A percentile compares a stretch with the other conserved stretches of the same genome.
Evolutionary conservation across 2,113 vertebrate species (phyloP).

Genomic region (Alexandromys fortis): DNA sequence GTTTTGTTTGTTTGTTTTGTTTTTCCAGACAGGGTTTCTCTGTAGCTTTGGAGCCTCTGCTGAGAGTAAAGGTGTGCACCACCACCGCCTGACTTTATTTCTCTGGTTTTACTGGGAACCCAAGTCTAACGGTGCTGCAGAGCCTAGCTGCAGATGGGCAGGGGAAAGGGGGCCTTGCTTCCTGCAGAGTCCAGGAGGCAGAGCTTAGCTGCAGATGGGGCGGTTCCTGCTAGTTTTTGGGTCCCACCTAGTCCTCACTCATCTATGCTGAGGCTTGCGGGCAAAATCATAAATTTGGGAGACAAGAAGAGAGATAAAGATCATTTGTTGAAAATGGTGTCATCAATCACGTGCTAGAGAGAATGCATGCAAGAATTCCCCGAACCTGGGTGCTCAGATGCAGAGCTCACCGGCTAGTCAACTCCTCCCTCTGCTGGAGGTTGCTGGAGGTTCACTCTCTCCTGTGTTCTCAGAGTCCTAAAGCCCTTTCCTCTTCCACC

Average conservation of each 20-base stretch:
- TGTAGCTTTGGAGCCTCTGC: too few relatives aligned
- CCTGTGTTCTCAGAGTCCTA: not conserved
- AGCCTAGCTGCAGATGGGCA: not conserved
- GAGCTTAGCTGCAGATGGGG: not conserved
- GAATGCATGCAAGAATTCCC: conserved; percentile 53
- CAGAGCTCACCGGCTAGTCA: not conserved
- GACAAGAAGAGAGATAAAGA: conserved; percentile 79
- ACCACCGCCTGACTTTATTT: too few relatives aligned
- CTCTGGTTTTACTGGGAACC: not conserved
- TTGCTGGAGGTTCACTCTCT: not conserved
- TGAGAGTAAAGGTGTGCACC: too few relatives aligned
- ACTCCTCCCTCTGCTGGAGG: not conserved
- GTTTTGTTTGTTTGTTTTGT: too few relatives aligned
- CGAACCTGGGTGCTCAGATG: conserved; percentile 44
- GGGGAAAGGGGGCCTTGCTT: not conserved
- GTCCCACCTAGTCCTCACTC: not conserved
- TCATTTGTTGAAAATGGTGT: conserved; percentile 77
- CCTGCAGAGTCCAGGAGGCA: not conserved
- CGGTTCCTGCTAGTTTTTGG: not conserved
- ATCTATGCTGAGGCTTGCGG: conserved; percentile 62
- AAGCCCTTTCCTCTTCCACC: not conserved
- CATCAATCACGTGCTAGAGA: conserved; percentile 67
- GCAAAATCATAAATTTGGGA: conserved; percentile 77
- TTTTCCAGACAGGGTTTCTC: too few relatives aligned
- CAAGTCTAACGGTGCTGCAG: not conserved